Evolutionary conservation across 2,113 vertebrate species (phyloP).

Genomic region (Clarias magur): DNA sequence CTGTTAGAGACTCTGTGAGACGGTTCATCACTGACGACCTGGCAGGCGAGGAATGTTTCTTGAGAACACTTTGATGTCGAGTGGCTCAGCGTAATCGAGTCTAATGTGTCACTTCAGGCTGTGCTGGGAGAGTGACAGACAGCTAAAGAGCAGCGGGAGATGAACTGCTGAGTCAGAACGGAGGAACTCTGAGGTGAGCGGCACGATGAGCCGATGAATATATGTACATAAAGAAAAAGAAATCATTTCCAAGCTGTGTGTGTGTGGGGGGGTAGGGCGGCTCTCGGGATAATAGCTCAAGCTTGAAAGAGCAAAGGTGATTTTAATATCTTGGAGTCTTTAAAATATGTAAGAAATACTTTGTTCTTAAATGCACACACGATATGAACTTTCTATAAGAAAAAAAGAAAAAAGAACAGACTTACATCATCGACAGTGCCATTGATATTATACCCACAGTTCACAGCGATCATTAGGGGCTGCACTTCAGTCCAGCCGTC

Average conservation of each 20-base stretch:
- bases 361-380: not conserved
- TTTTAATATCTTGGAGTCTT: not conserved
- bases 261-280: not conserved
- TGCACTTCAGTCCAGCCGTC: constrained; percentile 84
- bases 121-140: constrained; percentile 19
- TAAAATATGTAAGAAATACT: not conserved
- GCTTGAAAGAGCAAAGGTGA: not conserved
- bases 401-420: constrained; percentile 48
- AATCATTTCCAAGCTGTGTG: constrained; percentile 1
- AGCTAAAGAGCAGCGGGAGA: constrained; percentile 20
- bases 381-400: too few relatives aligned
- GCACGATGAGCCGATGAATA: not conserved
- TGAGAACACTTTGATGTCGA: constrained; percentile 36
- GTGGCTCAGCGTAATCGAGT: constrained; percentile 22
- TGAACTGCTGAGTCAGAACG: constrained; percentile 32
- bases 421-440: constrained; percentile 76
- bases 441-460: constrained; percentile 83
- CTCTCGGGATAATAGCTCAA: constrained; percentile 33
- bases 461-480: constrained; percentile 73
- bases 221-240: constrained; percentile 9
- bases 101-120: constrained; percentile 12
- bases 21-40: constrained; percentile 29
- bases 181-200: not conserved
- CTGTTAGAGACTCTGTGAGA: not conserved
- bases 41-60: constrained; percentile 1